Evolutionary conservation across 1,140 invertebrate genomes (phyloP), one percentile per base, ranked within the genome.

Genomic region (Drosophila arawakana): DNA sequence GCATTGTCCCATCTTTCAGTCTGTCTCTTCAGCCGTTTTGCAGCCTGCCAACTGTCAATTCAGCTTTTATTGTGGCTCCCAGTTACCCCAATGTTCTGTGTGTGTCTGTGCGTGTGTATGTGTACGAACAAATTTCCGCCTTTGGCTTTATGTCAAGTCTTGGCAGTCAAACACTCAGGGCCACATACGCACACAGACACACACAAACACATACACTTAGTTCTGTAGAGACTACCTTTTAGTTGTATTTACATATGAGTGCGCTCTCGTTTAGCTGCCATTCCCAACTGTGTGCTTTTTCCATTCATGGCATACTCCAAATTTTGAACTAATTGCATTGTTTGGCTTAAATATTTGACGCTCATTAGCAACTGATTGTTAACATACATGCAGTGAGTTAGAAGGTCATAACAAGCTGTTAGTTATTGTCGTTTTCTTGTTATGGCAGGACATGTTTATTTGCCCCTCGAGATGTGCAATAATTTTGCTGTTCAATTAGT

Each of bases 401-500:
- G 11, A 11, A 5, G 11, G 18, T 15, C 54, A 39, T 52, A 15
- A 66, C 34, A 55, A 21, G 25, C 30, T 61, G 58, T 43, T 21
- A 50, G 13, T 15, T 52, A 62, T 58, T 58, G 44, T 11, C 35
- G 11, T 43, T 46, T 4, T 39, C 7, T 39, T 57, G 50, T 49
- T 57, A 43, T 25, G 49, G 50, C 11, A 10, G n/a, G 3, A 62
- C 49, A 62, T 37, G 39, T 39, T 30, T 86, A 82, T 80, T 44
- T 71, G 66, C 58, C 82, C 63, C 83, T 57, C 41, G 75, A 75
- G 79, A 59, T 60, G 44, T 57, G 65, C 80, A 81, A 89, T 89
- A 88, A 89, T 88, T 88, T 84, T 75, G 74, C 85, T 72, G 84
- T 89, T 88, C 84, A 89, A 88, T 88, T 88, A 88, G 84, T 84